Evolutionary conservation across 37 sponge, comb jelly and placozoan species (phyloP), one percentile per base, ranked within the genome.

Genomic region (Spongia lamella): DNA sequence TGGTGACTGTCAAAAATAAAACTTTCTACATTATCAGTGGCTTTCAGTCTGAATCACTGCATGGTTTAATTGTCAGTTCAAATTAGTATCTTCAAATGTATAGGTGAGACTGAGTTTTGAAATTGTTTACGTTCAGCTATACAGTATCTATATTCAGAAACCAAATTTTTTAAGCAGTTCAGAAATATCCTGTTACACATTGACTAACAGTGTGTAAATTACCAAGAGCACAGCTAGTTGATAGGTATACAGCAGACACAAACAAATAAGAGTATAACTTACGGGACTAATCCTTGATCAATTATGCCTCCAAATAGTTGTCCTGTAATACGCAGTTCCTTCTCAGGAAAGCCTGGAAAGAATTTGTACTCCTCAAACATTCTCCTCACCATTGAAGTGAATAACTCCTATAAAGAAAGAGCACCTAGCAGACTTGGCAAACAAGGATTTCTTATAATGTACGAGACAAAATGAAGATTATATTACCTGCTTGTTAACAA

Each of bases 301-400:
- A 98, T 94, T 68, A 98, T 89, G 5, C 99, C 99, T 30, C 99
- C 99, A 71, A 98, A 98, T 34, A 98, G 88, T 64, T 89, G 85
- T 13, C 93, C 99, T 0, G 99, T 98, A 62, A 95, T 98, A 73
- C 89, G 87, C 24, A 98, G 80, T 70, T 98, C 96, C 81, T 89
- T 92, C 69, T 98, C 95, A 20, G 99, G 99, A 56, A 96, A 98
- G 57, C 89, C 88, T 20, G 90, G 90, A 68, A 98, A 98, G 84
- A 90, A 98, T 75, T 92, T 89, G 84, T 98, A 94, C 80, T 98
- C 99, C 22, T 98, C 96, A 75, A 98, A 95, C 75, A 98, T 90
- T 51, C 89, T 92, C 63, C 86, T 72, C 38, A 98, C 81, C 93
- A 98, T 98, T 43, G 96, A 98, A 27, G 78, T 71, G 77, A 90